Evolutionary conservation across 1,140 invertebrate genomes (phyloP).

Genomic region (Tetramorium alpestre): DNA sequence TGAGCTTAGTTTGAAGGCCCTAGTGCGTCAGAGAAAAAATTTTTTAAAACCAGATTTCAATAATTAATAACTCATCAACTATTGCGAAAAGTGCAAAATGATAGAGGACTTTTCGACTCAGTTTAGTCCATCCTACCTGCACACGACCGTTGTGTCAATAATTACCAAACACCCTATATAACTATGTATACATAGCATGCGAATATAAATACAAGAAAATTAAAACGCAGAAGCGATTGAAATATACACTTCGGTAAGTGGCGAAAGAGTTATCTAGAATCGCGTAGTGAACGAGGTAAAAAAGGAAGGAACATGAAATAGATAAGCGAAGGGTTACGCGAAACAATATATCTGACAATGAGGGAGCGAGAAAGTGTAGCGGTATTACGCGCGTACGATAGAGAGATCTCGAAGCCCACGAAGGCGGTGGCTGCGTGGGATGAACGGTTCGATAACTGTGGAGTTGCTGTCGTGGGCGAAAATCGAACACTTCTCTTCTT

Average conservation of each 20-base stretch:
- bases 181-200: not conserved
- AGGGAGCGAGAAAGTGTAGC: not conserved
- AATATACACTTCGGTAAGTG: not conserved
- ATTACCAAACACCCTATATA: not conserved
- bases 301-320: not conserved
- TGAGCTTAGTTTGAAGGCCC: too few species aligned
- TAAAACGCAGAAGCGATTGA: not conserved
- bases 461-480: slow-evolving; percentile 57
- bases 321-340: not conserved
- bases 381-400: slow-evolving; percentile 23
- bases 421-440: slow-evolving; percentile 73
- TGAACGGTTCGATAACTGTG: slow-evolving; percentile 77
- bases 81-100: too few species aligned
- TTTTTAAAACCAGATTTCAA: too few species aligned
- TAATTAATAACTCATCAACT: too few species aligned
- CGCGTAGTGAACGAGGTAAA: not conserved
- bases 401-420: slow-evolving; percentile 60
- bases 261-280: not conserved
- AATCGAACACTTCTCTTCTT: slow-evolving; percentile 56
- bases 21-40: too few species aligned
- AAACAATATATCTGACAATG: not conserved
- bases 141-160: too few species aligned
- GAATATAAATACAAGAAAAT: not conserved
- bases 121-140: too few species aligned
- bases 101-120: too few species aligned